Evolutionary conservation across 2,113 vertebrate genomes (phyloP).

Genomic region (Coryphaenoides rupestris): DNA sequence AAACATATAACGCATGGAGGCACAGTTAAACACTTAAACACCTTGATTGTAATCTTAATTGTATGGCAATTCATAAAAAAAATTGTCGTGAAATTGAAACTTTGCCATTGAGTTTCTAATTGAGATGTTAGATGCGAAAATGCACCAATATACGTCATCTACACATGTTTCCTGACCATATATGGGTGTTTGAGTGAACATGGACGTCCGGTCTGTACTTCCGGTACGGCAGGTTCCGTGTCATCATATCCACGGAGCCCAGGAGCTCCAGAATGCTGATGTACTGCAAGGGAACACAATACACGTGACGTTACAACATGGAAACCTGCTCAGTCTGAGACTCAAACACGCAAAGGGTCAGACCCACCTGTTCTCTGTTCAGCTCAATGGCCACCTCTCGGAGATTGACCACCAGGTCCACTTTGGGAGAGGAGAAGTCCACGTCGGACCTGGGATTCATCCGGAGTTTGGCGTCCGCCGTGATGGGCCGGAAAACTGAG

Average conservation of each 20-base stretch:
- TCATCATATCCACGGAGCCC: slow-evolving; percentile 95
- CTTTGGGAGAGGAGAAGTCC: slow-evolving; percentile 91
- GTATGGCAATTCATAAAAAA: no score
- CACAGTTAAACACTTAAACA: no score
- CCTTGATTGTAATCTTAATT: no score
- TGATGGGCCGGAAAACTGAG: slow-evolving; percentile 92
- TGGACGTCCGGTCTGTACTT: slow-evolving; percentile 84
- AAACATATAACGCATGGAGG: no score
- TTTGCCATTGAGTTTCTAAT: no score
- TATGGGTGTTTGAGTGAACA: slow-evolving; percentile 74
- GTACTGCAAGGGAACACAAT: slow-evolving; percentile 76
- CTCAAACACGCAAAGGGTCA: no score
- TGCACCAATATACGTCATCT: no score
- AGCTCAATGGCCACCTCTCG: slow-evolving; percentile 89
- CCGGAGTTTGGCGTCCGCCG: slow-evolving; percentile 87
- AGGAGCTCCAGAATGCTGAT: slow-evolving; percentile 96
- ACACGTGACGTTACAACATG: no score
- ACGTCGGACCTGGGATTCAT: slow-evolving; percentile 96
- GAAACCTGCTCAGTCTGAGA: not conserved
- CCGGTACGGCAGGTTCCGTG: slow-evolving; percentile 91
- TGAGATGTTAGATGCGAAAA: no score
- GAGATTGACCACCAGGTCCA: slow-evolving; percentile 87
- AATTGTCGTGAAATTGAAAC: no score
- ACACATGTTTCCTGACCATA: slow-evolving; percentile 74
- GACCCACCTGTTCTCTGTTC: slow-evolving; percentile 92